A percentile compares a stretch with the other conserved stretches of the same genome.
These are phyloP conservation scores for Glareola pratincola DNA, from an alignment of 2,113 vertebrate species.

Conservation along the genomic window DNA sequence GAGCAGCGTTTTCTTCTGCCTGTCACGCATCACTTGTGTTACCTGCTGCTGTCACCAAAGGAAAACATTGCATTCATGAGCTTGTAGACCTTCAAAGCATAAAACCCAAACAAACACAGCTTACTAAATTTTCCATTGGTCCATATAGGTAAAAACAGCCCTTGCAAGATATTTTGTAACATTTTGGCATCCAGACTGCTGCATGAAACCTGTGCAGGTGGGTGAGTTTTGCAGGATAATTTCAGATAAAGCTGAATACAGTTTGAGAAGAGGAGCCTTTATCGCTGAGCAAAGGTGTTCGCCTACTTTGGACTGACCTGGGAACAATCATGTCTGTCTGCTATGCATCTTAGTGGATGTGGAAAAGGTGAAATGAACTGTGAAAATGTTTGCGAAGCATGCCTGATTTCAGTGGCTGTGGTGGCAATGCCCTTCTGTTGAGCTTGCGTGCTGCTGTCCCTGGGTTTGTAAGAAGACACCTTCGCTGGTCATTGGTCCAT, in stretches of 20 bases:
- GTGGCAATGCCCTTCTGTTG: background rate
- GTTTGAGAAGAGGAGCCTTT: background rate
- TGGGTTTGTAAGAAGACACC: conserved; percentile 21
- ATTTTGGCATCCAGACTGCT: background rate
- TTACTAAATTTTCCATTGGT: background rate
- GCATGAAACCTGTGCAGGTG: rapidly evolving
- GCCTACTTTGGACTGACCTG: background rate
- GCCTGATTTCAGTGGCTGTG: conserved; percentile 11
- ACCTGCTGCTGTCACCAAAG: background rate
- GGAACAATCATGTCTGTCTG: background rate
- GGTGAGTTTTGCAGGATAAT: background rate
- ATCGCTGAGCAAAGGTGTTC: background rate
- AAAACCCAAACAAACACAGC: background rate
- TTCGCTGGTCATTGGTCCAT: background rate
- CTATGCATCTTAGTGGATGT: background rate
- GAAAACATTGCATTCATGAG: background rate
- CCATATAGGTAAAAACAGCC: background rate
- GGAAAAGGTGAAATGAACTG: conserved; percentile 22
- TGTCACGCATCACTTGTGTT: background rate
- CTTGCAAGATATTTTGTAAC: background rate
- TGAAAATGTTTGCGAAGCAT: background rate
- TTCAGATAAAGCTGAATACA: background rate
- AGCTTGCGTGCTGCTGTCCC: background rate
- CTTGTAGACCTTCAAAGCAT: background rate
- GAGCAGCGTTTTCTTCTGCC: background rate